These are phyloP conservation scores for Drosophila neonasuta DNA, from an alignment of 2,888 invertebrate genomes.

Conservation along the genomic window DNA sequence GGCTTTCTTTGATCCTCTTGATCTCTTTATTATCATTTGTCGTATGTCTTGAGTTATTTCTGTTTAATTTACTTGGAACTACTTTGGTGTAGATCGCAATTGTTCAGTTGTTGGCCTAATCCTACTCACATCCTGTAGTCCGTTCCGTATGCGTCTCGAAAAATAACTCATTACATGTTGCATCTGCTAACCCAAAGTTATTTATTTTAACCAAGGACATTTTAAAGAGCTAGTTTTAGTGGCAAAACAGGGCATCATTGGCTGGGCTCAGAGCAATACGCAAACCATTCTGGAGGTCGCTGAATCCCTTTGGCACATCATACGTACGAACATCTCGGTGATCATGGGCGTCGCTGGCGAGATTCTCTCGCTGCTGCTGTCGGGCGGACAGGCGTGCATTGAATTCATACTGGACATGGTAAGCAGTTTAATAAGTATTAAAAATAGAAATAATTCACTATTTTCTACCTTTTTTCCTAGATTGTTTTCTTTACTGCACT, in stretches of 20 bases:
- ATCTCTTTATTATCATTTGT: constrained; percentile 38
- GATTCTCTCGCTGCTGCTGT: constrained; percentile 92
- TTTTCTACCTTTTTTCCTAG: constrained; percentile 83
- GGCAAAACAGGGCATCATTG: constrained; percentile 85
- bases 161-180: constrained; percentile 74
- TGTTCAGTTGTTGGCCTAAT: constrained; percentile 24
- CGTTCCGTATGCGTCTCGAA: constrained; percentile 47
- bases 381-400: constrained; percentile 94
- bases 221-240: constrained; percentile 83
- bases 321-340: constrained; percentile 95
- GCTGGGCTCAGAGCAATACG: constrained; percentile 94
- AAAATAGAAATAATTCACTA: background rate
- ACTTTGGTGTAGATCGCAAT: constrained; percentile 15
- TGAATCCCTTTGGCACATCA: constrained; percentile 93
- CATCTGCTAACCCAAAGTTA: constrained; percentile 79
- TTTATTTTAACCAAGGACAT: constrained; percentile 82
- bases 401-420: constrained; percentile 93
- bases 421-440: constrained; percentile 56
- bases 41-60: constrained; percentile 43
- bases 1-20: constrained; percentile 4
- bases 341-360: constrained; percentile 92
- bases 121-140: constrained; percentile 36
- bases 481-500: constrained; percentile 98
- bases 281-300: constrained; percentile 93
- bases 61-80: constrained; percentile 1